These are phyloP conservation scores for Vultur gryphus DNA, from an alignment of 2,797 vertebrate species.

Conservation along the genomic window DNA sequence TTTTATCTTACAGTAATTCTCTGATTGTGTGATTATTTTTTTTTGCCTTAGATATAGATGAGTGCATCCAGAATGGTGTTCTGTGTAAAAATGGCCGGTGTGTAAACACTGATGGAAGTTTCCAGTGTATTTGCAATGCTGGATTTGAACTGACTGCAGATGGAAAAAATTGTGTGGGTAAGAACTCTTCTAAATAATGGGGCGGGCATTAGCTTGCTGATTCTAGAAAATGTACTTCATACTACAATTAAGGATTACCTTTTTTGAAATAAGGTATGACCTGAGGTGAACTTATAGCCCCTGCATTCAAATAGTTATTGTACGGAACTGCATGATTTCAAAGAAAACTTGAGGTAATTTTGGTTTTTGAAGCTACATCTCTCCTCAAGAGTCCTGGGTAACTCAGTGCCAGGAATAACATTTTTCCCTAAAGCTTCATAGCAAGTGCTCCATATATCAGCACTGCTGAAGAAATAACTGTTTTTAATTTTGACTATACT, in stretches of 20 bases:
- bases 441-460: not conserved
- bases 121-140: constrained; percentile 80
- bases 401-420: not conserved
- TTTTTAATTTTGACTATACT: not conserved
- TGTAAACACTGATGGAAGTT: constrained; percentile 79
- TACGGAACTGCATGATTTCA: not conserved
- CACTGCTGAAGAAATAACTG: not conserved
- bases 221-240: not conserved
- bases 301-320: not conserved
- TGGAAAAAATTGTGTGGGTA: constrained; percentile 77
- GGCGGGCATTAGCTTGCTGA: not conserved
- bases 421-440: not conserved
- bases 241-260: not conserved
- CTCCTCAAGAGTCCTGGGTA: not conserved
- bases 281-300: not conserved
- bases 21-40: not conserved
- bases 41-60: constrained; percentile 69
- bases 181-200: not conserved
- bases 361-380: not conserved
- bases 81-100: constrained; percentile 78
- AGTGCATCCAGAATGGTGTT: constrained; percentile 75
- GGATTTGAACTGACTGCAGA: constrained; percentile 77
- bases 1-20: not conserved
- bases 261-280: not conserved
- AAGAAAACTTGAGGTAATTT: not conserved